These are phyloP conservation scores for Pantherophis guttatus DNA, from an alignment of 2,113 vertebrate species.

Conservation along the genomic window DNA sequence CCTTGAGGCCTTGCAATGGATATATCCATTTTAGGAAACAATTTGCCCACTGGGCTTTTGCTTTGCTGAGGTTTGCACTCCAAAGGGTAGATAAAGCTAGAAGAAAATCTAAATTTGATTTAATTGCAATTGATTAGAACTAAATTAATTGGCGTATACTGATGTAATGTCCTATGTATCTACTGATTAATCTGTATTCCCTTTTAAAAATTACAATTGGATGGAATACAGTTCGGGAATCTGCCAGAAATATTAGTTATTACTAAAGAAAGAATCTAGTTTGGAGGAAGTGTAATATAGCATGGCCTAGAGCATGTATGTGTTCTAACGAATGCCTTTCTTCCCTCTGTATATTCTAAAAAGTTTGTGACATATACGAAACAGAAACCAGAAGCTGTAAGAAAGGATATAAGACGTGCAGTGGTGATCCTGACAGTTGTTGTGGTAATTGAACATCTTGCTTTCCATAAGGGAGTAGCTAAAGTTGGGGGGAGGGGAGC, in stretches of 20 bases:
- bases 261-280: not conserved
- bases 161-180: not conserved
- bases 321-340: not conserved
- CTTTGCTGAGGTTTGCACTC: not conserved
- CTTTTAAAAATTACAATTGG: not conserved
- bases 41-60: not conserved
- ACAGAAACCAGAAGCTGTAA: not conserved
- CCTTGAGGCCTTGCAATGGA: not conserved
- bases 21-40: not conserved
- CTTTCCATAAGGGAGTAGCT: not conserved
- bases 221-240: not conserved
- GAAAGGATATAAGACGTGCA: fast-evolving
- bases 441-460: not conserved
- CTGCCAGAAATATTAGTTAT: not conserved
- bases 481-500: not conserved
- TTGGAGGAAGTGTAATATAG: not conserved
- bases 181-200: not conserved
- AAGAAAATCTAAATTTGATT: not conserved
- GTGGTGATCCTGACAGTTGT: fast-evolving
- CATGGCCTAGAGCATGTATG: not conserved
- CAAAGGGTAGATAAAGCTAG: not conserved
- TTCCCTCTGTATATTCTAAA: not conserved
- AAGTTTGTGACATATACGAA: fast-evolving
- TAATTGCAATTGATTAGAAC: not conserved
- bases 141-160: not conserved